phyloP scores from a whole-genome alignment of 2,797 vertebrate species.

The Bufotes viridis region DNA sequence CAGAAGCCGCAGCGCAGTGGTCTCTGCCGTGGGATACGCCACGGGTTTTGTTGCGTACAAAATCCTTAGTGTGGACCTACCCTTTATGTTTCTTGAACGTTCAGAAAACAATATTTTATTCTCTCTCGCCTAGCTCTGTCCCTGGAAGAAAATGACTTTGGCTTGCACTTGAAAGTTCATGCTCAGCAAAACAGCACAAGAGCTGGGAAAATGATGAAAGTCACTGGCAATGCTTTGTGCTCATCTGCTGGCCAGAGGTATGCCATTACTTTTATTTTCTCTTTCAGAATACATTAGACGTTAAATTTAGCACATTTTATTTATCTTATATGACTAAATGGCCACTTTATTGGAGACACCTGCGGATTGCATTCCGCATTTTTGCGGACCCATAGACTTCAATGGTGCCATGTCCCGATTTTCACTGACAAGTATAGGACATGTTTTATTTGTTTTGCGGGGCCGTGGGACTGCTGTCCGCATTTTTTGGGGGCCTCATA shows the following conservation, averaged over 20 bases:
- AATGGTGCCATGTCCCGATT: too few relatives aligned
- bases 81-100: not conserved
- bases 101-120: not conserved
- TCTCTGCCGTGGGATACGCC: too few relatives aligned
- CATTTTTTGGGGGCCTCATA: too few relatives aligned
- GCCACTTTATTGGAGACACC: too few relatives aligned
- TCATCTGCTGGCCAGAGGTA: conserved; percentile 85
- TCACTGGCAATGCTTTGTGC: conserved; percentile 83
- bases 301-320: not conserved
- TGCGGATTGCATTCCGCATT: too few relatives aligned
- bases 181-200: conserved; percentile 80
- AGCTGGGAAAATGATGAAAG: conserved; percentile 84
- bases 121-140: conserved; percentile 73
- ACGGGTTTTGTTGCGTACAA: too few relatives aligned
- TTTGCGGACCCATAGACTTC: too few relatives aligned
- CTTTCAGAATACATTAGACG: not conserved
- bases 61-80: not conserved
- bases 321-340: too few relatives aligned
- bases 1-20: too few relatives aligned
- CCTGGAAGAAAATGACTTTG: conserved; percentile 87
- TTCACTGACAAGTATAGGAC: too few relatives aligned
- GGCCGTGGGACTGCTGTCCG: too few relatives aligned
- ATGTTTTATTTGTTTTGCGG: too few relatives aligned
- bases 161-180: conserved; percentile 83
- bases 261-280: not conserved